These are phyloP conservation scores for Leucopsar rothschildi DNA, from an alignment of 2,113 vertebrate species.

Conservation along the genomic window DNA sequence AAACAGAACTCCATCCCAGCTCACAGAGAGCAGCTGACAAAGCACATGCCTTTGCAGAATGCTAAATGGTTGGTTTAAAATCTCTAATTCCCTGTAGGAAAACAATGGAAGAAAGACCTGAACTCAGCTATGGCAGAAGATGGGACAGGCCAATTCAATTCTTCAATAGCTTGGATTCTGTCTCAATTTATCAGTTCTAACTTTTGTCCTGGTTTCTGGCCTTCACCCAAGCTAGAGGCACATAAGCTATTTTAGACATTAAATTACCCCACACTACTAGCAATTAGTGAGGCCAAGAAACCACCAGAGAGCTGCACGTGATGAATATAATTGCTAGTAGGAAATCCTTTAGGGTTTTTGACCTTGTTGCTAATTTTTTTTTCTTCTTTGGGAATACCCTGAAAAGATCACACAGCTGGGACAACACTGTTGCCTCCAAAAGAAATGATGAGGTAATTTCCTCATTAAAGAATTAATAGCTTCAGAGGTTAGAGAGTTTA, in stretches of 20 bases:
- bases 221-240: neutral
- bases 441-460: neutral
- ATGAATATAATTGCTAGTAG: slow-evolving; percentile 16
- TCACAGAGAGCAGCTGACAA: neutral
- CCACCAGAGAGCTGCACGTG: neutral
- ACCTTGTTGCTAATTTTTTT: neutral
- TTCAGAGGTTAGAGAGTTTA: neutral
- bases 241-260: neutral
- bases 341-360: slow-evolving; percentile 13
- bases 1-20: neutral
- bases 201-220: neutral
- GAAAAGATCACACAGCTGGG: neutral
- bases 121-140: neutral
- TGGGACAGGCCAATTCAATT: neutral
- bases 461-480: neutral
- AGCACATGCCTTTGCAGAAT: neutral
- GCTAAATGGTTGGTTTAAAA: neutral
- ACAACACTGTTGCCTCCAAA: neutral
- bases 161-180: neutral
- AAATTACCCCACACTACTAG: neutral
- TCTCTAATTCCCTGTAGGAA: neutral
- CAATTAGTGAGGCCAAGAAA: slow-evolving; percentile 29
- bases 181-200: neutral
- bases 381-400: neutral
- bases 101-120: neutral